Conservation (phyloP, 2,888 invertebrate genomes). For the Nudaria mundana region DNA sequence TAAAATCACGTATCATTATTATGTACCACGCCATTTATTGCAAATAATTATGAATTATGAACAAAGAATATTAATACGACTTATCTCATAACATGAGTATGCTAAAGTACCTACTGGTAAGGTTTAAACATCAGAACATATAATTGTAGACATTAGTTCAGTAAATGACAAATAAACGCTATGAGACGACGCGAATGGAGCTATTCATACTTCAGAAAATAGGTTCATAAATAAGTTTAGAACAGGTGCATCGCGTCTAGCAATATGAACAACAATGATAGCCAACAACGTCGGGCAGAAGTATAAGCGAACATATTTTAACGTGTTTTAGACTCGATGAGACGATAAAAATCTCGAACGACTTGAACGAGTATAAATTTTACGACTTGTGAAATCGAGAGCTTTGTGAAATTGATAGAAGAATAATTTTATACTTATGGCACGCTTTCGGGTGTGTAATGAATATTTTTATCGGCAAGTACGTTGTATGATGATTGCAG, state of each 20-base stretch:
- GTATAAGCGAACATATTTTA: slow-evolving; percentile 42
- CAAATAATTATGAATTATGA: no score
- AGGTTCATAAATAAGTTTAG: slow-evolving; percentile 53
- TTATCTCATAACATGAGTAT: no score
- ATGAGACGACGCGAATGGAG: slow-evolving; percentile 32
- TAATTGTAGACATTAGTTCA: slow-evolving; percentile 15
- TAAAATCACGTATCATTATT: no score
- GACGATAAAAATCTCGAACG: slow-evolving; percentile 53
- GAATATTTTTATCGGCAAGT: slow-evolving; percentile 47
- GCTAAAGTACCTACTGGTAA: no score
- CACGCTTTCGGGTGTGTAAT: slow-evolving; percentile 51
- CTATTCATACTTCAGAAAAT: slow-evolving; percentile 45
- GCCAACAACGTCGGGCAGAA: slow-evolving; percentile 38
- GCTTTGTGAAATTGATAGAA: slow-evolving; percentile 47
- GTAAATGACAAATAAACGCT: slow-evolving; percentile 40
- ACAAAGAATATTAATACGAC: no score
- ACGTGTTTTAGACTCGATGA: slow-evolving; percentile 46
- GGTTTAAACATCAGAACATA: no score
- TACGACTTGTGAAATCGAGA: slow-evolving; percentile 59
- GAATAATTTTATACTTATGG: slow-evolving; percentile 55
- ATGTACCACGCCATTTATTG: no score
- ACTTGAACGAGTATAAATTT: slow-evolving; percentile 52
- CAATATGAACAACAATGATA: slow-evolving; percentile 53
- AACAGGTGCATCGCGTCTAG: slow-evolving; percentile 57
- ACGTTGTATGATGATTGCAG: slow-evolving; percentile 39